phyloP scores from a whole-genome alignment of 2,888 invertebrate species.

The Tetranychus piercei region DNA sequence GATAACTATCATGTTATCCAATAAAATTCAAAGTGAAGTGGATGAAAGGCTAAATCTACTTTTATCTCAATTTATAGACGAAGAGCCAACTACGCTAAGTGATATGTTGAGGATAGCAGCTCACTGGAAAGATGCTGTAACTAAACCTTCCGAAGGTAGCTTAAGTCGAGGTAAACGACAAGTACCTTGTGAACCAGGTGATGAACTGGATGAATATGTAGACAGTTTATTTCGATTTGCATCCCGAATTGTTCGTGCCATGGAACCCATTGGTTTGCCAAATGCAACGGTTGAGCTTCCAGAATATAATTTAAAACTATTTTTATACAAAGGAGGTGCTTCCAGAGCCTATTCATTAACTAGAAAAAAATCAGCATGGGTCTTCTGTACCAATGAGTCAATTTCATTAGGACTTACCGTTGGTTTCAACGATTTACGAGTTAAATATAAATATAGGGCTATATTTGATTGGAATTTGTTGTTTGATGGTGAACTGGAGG shows the following conservation, averaged over 20 bases:
- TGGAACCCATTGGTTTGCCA: conserved; percentile 25
- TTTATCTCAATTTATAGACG: neutral
- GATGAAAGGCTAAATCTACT: neutral
- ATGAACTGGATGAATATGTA: conserved; percentile 28
- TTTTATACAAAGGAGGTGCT: conserved; percentile 25
- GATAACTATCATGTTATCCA: neutral
- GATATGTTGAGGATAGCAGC: neutral
- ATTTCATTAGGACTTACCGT: conserved; percentile 27
- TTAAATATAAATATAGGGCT: conserved; percentile 25
- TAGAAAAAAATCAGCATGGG: conserved; percentile 26
- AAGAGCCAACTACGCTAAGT: neutral
- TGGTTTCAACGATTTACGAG: conserved; percentile 25
- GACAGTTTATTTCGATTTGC: conserved; percentile 27
- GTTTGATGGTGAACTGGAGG: conserved; percentile 27
- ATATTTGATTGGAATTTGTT: conserved; percentile 27
- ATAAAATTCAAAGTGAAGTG: neutral
- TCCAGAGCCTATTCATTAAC: conserved; percentile 26
- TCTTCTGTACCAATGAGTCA: conserved; percentile 22
- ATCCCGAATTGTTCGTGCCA: conserved; percentile 26
- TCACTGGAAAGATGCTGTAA: neutral
- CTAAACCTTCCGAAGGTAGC: neutral
- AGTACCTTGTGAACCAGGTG: conserved; percentile 28
- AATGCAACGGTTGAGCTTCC: conserved; percentile 11
- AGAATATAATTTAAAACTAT: conserved; percentile 26
- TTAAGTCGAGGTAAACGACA: conserved; percentile 22